Conservation (phyloP, 2,888 invertebrate species). For the Heliconius ethilla region DNA sequence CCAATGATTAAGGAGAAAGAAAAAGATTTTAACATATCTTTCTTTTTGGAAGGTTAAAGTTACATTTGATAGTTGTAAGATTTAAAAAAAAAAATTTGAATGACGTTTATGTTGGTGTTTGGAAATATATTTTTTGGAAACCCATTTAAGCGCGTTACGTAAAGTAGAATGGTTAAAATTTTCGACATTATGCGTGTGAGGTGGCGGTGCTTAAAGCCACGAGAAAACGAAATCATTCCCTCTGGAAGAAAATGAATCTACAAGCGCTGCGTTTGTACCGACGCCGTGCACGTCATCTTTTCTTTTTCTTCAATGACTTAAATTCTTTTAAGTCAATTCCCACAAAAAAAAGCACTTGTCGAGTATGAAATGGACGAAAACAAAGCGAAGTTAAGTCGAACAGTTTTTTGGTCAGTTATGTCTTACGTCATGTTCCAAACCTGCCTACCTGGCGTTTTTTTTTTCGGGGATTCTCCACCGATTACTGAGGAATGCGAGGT, state of each 20-base stretch:
- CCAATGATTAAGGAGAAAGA: not conserved
- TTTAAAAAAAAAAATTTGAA: too few relatives aligned
- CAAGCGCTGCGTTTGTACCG: not conserved
- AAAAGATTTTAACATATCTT: not conserved
- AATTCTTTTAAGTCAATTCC: not conserved
- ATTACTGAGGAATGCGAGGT: constrained; percentile 58
- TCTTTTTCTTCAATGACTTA: not conserved
- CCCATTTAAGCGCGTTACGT: too few relatives aligned
- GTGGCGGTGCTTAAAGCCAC: too few relatives aligned
- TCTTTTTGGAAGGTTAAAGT: not conserved
- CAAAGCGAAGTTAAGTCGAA: constrained; percentile 9
- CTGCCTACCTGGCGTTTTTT: constrained; percentile 53
- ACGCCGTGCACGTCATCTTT: not conserved
- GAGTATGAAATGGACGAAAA: constrained; percentile 1
- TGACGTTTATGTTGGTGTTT: too few relatives aligned
- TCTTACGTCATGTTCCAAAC: constrained; percentile 52
- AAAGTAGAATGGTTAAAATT: too few relatives aligned
- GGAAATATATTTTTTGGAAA: too few relatives aligned
- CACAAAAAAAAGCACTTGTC: not conserved
- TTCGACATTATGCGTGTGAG: too few relatives aligned
- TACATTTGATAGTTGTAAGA: not conserved
- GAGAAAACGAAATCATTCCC: not conserved
- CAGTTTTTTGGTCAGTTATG: constrained; percentile 46
- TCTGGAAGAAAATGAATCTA: not conserved
- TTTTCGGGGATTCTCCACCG: constrained; percentile 54